Percentiles rank a stretch among this genome's conserved stretches.
Evolutionary conservation across 2,113 vertebrate species (phyloP).

Genomic region (Anolis sagrei): DNA sequence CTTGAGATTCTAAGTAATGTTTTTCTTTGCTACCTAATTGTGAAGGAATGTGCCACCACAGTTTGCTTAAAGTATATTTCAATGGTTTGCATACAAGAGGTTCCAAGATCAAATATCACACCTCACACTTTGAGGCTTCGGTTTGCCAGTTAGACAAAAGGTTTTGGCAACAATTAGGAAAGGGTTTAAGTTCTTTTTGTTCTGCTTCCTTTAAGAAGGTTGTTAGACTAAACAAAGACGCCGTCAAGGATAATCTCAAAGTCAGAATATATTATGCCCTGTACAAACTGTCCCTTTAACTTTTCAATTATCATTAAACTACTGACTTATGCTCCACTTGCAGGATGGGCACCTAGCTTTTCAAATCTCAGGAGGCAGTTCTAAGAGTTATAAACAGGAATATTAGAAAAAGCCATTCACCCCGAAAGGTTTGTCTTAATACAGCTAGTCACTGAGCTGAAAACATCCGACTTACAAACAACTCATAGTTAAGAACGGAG

Average conservation of each 20-base stretch:
- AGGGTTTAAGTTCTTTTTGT: neutral
- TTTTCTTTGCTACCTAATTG: slow-evolving; percentile 32
- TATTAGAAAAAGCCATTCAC: neutral
- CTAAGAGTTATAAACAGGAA: neutral
- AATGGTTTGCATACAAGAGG: slow-evolving; percentile 20
- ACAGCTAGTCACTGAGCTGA: too few relatives aligned
- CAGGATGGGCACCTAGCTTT: neutral
- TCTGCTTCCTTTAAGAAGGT: neutral
- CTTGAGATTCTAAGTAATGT: neutral
- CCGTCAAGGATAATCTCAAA: neutral
- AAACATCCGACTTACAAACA: too few relatives aligned
- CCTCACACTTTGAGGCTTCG: neutral
- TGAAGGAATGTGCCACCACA: neutral
- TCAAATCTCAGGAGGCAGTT: neutral
- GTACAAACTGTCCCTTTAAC: neutral
- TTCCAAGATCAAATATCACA: neutral
- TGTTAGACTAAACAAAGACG: neutral
- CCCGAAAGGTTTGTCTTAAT: too few relatives aligned
- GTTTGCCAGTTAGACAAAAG: neutral
- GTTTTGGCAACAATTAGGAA: neutral
- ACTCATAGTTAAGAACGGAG: too few relatives aligned
- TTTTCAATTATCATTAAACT: neutral
- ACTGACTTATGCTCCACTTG: neutral
- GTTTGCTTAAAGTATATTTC: neutral
- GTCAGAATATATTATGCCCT: neutral